Percentiles rank a stretch among this genome's conserved stretches.
Evolutionary conservation across 2,113 vertebrate species (phyloP).

Genomic region (Pelodiscus sinensis): DNA sequence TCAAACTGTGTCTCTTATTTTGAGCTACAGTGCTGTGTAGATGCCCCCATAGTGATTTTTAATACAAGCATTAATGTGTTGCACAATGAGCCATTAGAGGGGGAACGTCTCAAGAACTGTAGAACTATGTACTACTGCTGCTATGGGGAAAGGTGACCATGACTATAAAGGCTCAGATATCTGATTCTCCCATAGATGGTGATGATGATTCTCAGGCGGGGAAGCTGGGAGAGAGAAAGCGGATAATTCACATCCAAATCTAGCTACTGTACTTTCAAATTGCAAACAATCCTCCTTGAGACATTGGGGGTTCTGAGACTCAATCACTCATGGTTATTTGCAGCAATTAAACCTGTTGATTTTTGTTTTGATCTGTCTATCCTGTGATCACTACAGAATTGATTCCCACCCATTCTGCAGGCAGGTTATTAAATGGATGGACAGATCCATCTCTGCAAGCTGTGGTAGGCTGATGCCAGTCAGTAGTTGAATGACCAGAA

Average conservation of each 20-base stretch:
- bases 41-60: not conserved
- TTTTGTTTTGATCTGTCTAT: conserved; percentile 24
- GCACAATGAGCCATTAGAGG: accelerated
- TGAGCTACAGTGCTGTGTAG: too few relatives aligned
- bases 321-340: not conserved
- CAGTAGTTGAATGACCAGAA: not conserved
- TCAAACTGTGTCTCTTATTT: too few relatives aligned
- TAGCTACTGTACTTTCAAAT: conserved; percentile 36
- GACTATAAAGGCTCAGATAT: conserved; percentile 19
- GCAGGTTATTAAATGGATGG: not conserved
- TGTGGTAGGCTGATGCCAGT: not conserved
- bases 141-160: accelerated
- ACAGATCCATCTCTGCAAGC: not conserved
- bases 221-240: not conserved
- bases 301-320: not conserved
- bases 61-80: not conserved
- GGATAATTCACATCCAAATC: conserved; percentile 45
- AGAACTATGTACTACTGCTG: not conserved
- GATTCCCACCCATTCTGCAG: conserved; percentile 21
- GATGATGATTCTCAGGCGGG: not conserved
- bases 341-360: not conserved
- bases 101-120: not conserved
- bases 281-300: conserved; percentile 21
- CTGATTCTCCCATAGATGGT: not conserved
- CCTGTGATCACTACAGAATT: conserved; percentile 29